Base-by-base conservation (phyloP, 2,113 vertebrate genomes). In the Dipodomys spectabilis region DNA sequence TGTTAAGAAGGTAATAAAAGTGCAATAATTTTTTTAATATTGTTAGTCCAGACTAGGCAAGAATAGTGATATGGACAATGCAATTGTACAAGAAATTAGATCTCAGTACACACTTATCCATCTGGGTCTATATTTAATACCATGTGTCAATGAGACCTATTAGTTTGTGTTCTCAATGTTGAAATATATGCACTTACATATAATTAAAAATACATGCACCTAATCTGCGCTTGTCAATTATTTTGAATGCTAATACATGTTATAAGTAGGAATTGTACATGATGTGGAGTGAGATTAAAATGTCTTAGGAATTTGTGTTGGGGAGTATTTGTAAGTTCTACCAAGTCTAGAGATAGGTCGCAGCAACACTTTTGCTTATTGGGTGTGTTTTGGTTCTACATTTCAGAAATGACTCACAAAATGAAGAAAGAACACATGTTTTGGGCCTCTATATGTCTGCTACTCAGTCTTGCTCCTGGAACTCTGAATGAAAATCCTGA, bases 401-500 rank as follows among this genome's bases (percentile, higher is more conserved):
- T 44, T 18, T 83, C 93, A 98, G 97, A 94, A 82, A 82, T 89
- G 45, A 97, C 91, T 95, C 93, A 80, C 7, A 91, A 85, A 91
- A 96, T 96, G 96, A 97, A 97, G 94, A 96, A 88, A 67, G 4
- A 45, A 19, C 30, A 3, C 12, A 28, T 85, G 22, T 82, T 73
- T 30, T 44, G 73, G 91, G 67, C 90, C 44, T 5, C n/a, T 22
- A 30, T 97, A 5, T 27, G 71, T 81, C 91, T 98, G 82, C 60
- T 98, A 81, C 81, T 97, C 35, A 0, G 79, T 39, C 82, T 82
- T 57, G 6, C 78, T 0, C 0, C 90, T 0, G 13, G 23, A 4
- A 7, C 2, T 7, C 13, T 85, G 25, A 28, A 57, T 79, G 82
- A 93, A 35, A 87, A 71, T 30, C 27, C 91, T 15, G 94, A 97